A percentile compares a stretch with the other conserved stretches of the same genome.
Evolutionary conservation across 2,113 vertebrate species (phyloP).

Genomic region (Brachirus orientalis): DNA sequence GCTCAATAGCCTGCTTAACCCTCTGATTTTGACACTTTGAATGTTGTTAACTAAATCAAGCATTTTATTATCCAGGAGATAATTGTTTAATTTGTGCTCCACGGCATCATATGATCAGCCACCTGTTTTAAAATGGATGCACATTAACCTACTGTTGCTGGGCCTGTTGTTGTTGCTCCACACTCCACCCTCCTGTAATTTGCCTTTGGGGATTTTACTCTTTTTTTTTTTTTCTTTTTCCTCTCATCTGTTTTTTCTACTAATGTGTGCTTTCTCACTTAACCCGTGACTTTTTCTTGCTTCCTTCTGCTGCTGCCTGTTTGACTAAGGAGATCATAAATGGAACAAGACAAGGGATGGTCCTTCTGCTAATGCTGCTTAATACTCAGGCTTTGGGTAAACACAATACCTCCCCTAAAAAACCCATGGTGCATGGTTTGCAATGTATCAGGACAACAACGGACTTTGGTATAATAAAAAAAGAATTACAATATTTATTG

Average conservation of each 20-base stretch:
- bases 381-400: slow-evolving; percentile 50
- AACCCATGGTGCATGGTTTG: background rate
- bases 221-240: background rate
- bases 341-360: slow-evolving; percentile 24
- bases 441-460: slow-evolving; percentile 30
- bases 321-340: slow-evolving; percentile 45
- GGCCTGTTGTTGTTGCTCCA: background rate
- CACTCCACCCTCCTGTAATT: slow-evolving; percentile 36
- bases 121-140: slow-evolving; percentile 40
- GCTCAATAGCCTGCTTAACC: slow-evolving; percentile 23
- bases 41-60: slow-evolving; percentile 56
- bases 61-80: slow-evolving; percentile 51
- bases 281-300: slow-evolving; percentile 18
- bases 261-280: slow-evolving; percentile 37
- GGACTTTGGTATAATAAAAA: background rate
- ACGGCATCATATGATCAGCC: slow-evolving; percentile 51
- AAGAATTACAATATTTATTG: background rate
- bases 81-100: slow-evolving; percentile 67
- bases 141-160: slow-evolving; percentile 30
- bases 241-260: background rate
- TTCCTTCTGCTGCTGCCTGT: slow-evolving; percentile 35
- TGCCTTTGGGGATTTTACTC: background rate
- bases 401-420: slow-evolving; percentile 21
- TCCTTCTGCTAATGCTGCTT: slow-evolving; percentile 43
- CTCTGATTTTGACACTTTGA: slow-evolving; percentile 46